phyloP scores from a whole-genome alignment of 2,113 vertebrate species.

The Epinephelus cyanopodus region DNA sequence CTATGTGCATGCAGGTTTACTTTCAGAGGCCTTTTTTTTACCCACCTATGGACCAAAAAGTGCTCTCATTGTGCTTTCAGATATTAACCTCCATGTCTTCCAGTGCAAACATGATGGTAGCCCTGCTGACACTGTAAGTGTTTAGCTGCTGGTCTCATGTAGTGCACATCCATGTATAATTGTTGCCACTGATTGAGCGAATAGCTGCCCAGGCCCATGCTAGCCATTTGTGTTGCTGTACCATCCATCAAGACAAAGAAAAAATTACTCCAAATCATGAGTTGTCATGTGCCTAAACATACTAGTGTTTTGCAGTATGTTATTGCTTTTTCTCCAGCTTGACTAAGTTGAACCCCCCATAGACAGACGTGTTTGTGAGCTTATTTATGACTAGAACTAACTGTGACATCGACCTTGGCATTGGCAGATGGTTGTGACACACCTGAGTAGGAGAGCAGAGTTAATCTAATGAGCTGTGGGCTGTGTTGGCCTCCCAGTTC shows the following conservation, averaged over 20 bases:
- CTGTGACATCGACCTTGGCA: slow-evolving; percentile 2
- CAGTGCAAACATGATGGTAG: too few relatives aligned
- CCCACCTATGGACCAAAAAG: too few relatives aligned
- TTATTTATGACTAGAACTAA: neutral
- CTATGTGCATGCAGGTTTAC: neutral
- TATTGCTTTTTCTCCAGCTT: neutral
- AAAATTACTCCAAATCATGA: neutral
- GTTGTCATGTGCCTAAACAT: neutral
- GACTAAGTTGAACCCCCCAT: neutral
- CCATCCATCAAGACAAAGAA: neutral
- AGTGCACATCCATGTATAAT: neutral
- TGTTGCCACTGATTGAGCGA: neutral
- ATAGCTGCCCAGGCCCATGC: too few relatives aligned
- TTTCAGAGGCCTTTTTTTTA: too few relatives aligned
- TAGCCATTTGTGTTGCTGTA: neutral
- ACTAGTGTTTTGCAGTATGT: neutral
- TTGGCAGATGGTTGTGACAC: neutral
- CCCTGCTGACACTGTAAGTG: too few relatives aligned
- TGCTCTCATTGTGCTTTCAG: too few relatives aligned
- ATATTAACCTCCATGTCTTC: too few relatives aligned
- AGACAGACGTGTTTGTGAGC: neutral
- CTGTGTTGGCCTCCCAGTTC: neutral
- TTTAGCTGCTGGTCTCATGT: neutral
- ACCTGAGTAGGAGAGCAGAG: neutral
- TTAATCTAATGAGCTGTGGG: neutral